Percentiles rank a stretch among this genome's conserved stretches.
phyloP scores from a whole-genome alignment of 2,113 vertebrate genomes.

The Indri indri region DNA sequence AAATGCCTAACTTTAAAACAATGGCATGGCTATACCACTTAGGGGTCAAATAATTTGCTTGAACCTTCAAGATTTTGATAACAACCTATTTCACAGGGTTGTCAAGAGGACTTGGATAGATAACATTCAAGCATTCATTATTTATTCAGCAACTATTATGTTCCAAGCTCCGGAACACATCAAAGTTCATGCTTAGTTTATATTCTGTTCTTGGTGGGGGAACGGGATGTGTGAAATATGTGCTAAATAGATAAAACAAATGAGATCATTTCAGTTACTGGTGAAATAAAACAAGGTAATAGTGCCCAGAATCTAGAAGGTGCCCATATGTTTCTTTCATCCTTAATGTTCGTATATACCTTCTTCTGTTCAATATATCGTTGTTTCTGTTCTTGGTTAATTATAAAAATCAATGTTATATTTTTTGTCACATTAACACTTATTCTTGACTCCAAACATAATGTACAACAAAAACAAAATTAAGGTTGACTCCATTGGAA shows the following conservation, averaged over 20 bases:
- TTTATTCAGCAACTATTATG: slow-evolving; percentile 11
- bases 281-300: neutral
- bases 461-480: slow-evolving; percentile 44
- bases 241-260: neutral
- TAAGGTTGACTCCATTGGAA: slow-evolving; percentile 17
- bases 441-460: slow-evolving; percentile 17
- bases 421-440: neutral
- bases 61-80: neutral
- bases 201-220: neutral
- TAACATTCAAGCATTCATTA: neutral
- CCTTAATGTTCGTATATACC: neutral
- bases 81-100: neutral
- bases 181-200: neutral
- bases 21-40: accelerated
- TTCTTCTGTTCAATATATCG: neutral
- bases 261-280: neutral
- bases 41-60: neutral
- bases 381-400: neutral
- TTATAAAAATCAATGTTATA: neutral
- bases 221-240: neutral
- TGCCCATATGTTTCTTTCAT: neutral
- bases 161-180: neutral
- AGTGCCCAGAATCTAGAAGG: neutral
- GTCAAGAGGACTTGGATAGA: neutral
- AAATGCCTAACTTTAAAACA: neutral